A percentile compares a stretch with the other conserved stretches of the same genome.
phyloP scores from a whole-genome alignment of 2,888 invertebrate species.

The Conops quadrifasciatus region DNA sequence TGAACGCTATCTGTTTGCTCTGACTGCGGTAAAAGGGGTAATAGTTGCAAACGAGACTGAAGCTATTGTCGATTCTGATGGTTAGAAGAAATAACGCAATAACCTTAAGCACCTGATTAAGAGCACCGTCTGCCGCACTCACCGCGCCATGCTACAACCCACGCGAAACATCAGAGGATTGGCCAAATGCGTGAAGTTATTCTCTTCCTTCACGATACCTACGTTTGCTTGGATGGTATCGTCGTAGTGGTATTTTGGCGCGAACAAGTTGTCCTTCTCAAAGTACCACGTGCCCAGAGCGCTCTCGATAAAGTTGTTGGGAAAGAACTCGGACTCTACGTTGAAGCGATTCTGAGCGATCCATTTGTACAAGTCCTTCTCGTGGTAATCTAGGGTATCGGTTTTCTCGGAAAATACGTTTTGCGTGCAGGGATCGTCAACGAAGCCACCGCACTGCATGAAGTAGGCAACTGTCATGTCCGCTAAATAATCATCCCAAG shows the following conservation, averaged over 20 bases:
- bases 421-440: conserved; percentile 15
- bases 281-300: conserved; percentile 40
- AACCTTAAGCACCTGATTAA: background rate
- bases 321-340: conserved; percentile 32
- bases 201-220: conserved; percentile 36
- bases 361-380: conserved; percentile 12
- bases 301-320: conserved; percentile 27
- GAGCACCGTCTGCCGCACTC: background rate
- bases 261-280: conserved; percentile 34
- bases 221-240: background rate
- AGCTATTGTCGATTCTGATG: conserved; percentile 15
- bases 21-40: conserved; percentile 22
- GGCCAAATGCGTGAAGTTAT: conserved; percentile 42
- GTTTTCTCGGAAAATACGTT: background rate
- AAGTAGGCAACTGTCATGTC: conserved; percentile 1
- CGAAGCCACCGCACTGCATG: conserved; percentile 3
- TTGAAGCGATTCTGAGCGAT: conserved; percentile 20
- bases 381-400: background rate
- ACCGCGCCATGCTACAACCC: conserved; percentile 43
- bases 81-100: background rate
- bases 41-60: conserved; percentile 26
- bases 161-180: conserved; percentile 27
- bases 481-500: conserved; percentile 21
- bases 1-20: background rate
- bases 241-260: background rate